Conservation (phyloP, 1,140 invertebrate genomes). For the Zelostemma sp. region DNA sequence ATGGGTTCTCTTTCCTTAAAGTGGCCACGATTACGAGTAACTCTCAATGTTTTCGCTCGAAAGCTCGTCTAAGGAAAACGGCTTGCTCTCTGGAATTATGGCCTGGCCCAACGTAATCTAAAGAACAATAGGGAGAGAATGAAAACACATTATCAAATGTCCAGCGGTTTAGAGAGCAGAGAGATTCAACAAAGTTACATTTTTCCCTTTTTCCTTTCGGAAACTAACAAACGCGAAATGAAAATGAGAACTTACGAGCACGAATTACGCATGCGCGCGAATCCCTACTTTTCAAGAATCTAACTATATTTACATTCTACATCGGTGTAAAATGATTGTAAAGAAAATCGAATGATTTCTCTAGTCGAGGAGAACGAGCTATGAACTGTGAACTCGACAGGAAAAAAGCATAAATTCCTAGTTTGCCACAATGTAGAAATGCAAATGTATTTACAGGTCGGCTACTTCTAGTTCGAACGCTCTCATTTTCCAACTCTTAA, state of each 20-base stretch:
- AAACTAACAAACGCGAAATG: background rate
- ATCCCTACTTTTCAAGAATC: too few species aligned
- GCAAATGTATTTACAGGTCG: slow-evolving; percentile 5
- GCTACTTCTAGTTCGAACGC: slow-evolving; percentile 1
- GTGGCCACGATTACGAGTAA: background rate
- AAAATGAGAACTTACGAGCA: background rate
- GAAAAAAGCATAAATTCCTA: too few species aligned
- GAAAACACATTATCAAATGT: background rate
- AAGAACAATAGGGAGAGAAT: slow-evolving; percentile 2
- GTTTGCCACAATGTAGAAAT: too few species aligned
- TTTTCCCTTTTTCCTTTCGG: background rate
- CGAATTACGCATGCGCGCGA: too few species aligned
- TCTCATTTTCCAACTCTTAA: background rate
- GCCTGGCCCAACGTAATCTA: slow-evolving; percentile 3
- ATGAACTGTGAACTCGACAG: too few species aligned
- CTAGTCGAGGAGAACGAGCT: too few species aligned
- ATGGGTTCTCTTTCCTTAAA: background rate
- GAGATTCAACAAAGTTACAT: background rate
- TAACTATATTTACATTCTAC: too few species aligned
- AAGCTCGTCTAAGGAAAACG: background rate
- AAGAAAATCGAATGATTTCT: too few species aligned
- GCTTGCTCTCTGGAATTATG: background rate
- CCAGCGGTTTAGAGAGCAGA: background rate
- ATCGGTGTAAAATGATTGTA: too few species aligned
- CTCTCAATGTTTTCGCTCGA: background rate